These are phyloP conservation scores for Microtus montanus DNA, from an alignment of 2,113 vertebrate species.

Conservation along the genomic window DNA sequence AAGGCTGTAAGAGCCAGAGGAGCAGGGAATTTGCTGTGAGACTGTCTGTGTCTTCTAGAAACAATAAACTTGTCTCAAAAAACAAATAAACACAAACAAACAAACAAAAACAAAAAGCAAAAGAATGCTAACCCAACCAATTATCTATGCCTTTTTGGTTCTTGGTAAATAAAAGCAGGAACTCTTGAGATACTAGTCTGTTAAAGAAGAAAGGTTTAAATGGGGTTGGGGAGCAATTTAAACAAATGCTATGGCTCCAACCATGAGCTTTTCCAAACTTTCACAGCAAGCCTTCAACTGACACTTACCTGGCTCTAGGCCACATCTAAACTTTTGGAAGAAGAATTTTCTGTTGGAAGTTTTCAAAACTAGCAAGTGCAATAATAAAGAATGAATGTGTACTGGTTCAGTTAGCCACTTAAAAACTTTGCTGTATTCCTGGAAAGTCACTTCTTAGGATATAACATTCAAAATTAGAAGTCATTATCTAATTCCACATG, in stretches of 20 bases:
- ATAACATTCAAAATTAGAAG: conserved; percentile 16
- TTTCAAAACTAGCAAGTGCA: conserved; percentile 46
- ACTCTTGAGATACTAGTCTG: conserved; percentile 27
- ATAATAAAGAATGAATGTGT: conserved; percentile 29
- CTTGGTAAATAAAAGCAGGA: conserved; percentile 10
- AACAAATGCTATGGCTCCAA: neutral
- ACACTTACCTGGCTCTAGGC: neutral
- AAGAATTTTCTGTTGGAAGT: neutral
- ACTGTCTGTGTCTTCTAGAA: too few species aligned
- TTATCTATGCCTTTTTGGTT: neutral
- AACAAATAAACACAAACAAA: too few species aligned
- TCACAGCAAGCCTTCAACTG: neutral
- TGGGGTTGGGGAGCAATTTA: too few species aligned
- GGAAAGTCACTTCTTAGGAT: conserved; percentile 37
- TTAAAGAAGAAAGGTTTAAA: neutral
- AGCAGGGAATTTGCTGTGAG: too few species aligned
- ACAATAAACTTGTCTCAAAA: too few species aligned
- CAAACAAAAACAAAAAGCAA: neutral
- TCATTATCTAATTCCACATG: neutral
- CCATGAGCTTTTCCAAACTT: neutral
- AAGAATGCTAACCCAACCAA: neutral
- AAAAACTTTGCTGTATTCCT: conserved; percentile 8
- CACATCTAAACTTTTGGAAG: neutral
- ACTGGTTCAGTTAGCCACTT: conserved; percentile 19
- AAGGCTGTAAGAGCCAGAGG: too few species aligned